A percentile compares a stretch with the other conserved stretches of the same genome.
Evolutionary conservation across 2,797 vertebrate genomes (phyloP).

Genomic region (Cyclura pinguis): DNA sequence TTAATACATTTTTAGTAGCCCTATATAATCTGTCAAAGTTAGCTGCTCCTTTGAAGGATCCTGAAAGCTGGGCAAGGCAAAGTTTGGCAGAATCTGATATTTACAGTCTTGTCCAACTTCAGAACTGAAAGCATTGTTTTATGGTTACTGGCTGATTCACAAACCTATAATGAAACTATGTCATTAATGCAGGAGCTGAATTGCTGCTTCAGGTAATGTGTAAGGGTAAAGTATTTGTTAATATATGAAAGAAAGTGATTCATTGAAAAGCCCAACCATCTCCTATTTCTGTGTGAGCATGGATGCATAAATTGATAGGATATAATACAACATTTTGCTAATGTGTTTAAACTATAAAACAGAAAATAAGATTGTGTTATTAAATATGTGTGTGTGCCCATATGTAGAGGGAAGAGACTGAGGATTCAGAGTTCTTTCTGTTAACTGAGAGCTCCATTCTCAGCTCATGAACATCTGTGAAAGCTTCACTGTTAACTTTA

Average conservation of each 20-base stretch:
- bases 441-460: not conserved
- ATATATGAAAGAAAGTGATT: not conserved
- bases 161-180: not conserved
- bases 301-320: not conserved
- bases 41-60: not conserved
- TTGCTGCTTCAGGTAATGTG: not conserved
- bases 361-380: not conserved
- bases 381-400: not conserved
- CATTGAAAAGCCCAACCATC: not conserved
- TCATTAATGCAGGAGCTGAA: not conserved
- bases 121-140: not conserved
- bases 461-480: accelerated
- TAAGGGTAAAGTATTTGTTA: not conserved
- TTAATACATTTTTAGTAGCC: not conserved
- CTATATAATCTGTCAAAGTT: not conserved
- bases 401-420: not conserved
- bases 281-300: not conserved
- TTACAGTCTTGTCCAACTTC: not conserved
- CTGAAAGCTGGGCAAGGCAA: not conserved
- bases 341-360: not conserved
- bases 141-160: not conserved
- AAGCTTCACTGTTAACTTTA: constrained; percentile 31
- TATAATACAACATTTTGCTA: not conserved
- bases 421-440: not conserved
- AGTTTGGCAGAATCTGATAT: not conserved